phyloP scores from a whole-genome alignment of 2,113 vertebrate genomes.

The Tetrao urogallus region DNA sequence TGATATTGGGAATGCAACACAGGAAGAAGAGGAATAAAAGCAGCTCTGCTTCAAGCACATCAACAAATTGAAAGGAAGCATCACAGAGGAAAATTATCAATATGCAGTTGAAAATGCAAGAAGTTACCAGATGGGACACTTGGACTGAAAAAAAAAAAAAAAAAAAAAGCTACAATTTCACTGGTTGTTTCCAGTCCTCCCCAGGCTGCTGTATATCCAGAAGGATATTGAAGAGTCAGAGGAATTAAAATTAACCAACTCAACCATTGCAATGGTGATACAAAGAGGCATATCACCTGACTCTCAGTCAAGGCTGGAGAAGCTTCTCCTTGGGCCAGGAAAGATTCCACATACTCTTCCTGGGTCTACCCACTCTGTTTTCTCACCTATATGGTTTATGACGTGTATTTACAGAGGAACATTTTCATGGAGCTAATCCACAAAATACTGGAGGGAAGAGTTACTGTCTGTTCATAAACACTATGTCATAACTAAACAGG shows the following conservation, averaged over 20 bases:
- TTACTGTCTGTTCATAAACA: background rate
- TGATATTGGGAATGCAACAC: background rate
- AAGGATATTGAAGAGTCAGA: background rate
- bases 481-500: background rate
- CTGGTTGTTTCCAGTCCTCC: background rate
- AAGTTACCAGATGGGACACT: background rate
- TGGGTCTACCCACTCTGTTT: background rate
- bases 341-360: accelerated
- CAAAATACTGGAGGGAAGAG: background rate
- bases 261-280: background rate
- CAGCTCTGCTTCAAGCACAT: background rate
- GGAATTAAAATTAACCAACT: background rate
- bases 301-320: background rate
- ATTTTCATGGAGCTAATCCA: background rate
- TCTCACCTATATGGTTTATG: background rate
- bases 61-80: background rate
- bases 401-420: background rate
- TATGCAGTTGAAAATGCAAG: background rate
- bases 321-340: background rate
- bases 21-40: background rate
- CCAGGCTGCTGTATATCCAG: background rate
- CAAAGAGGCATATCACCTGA: accelerated
- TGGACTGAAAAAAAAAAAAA: background rate
- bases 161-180: background rate
- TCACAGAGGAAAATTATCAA: background rate